Evolutionary conservation across 2,797 vertebrate genomes (phyloP), one percentile per base, ranked within the genome.

Genomic region (Percopsis omiscomaycus): DNA sequence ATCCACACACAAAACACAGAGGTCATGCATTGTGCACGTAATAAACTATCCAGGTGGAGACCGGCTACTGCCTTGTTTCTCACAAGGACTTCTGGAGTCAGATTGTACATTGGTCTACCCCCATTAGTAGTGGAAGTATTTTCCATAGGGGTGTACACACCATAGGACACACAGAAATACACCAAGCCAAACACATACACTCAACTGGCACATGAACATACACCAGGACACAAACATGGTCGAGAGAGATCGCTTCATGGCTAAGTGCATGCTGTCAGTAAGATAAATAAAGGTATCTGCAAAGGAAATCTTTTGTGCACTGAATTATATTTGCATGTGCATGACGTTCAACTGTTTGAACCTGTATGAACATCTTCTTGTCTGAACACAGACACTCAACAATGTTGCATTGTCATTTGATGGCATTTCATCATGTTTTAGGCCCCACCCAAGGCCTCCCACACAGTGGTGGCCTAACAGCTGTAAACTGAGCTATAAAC

Each of bases 91-190:
- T 61, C 28, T 60, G 2, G 50, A 9, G 84, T 85, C 79, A 85
- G 79, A 83, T 86, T 82, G 60, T 63, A 66, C 75, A 74, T 65
- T 64, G 48, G 50, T 78, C 69, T 66, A 27, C 80, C 83, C 74
- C 14, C 66, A 88, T 88, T 74, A 68, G 49, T 59, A 53, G 12
- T 50, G 30, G 66, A 66, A 67, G 63, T 68, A 45, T 77, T 87
- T 91, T 91, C 87, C 88, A 88, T 89, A 79, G 46, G 85, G 89
- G 89, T 79, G 62, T 59, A 57, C 59, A 59, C 59, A 59, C 69
- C 61, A 16, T 55, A 59, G 68, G 1, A 37, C 62, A 67, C 51
- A 44, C 57, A 22, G 77, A 74, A 66, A 75, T 68, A 73, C 50
- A 53, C 51, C 56, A 22, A 46, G 4, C 37, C 13, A 57, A 32